phyloP scores from a whole-genome alignment of 1,140 invertebrate species.

The Drosophila burlai region DNA sequence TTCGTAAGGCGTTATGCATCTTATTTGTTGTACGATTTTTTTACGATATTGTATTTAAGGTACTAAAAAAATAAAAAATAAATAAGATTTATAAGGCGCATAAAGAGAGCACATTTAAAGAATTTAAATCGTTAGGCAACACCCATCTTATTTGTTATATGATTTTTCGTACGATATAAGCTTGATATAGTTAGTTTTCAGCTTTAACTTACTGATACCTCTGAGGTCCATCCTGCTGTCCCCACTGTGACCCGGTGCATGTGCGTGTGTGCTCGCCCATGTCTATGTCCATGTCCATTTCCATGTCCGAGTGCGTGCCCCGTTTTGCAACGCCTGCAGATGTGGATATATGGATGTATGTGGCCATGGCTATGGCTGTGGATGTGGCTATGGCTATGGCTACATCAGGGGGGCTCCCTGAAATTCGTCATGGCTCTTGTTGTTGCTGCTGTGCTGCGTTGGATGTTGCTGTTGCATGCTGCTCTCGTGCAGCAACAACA shows the following conservation, averaged over 20 bases:
- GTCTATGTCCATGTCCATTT: constrained; percentile 22
- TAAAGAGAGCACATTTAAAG: too few species aligned
- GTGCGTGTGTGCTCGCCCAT: constrained; percentile 21
- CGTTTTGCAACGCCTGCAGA: constrained; percentile 78
- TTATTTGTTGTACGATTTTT: neutral
- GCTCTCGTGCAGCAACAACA: constrained; percentile 28
- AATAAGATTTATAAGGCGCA: too few species aligned
- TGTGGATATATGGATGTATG: constrained; percentile 46
- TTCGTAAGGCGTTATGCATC: neutral
- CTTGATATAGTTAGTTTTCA: too few species aligned
- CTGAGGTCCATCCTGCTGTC: neutral
- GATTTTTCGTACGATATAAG: neutral
- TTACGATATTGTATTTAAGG: neutral
- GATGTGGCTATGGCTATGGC: constrained; percentile 12
- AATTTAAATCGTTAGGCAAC: too few species aligned
- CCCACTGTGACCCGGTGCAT: neutral
- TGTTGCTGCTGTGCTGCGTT: constrained; percentile 10
- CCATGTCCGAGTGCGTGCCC: constrained; percentile 54
- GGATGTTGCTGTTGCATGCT: constrained; percentile 32
- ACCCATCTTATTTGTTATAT: too few species aligned
- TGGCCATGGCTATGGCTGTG: constrained; percentile 19
- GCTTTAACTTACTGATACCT: too few species aligned
- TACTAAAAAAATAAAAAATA: too few species aligned
- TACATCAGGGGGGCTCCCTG: neutral
- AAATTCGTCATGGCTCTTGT: constrained; percentile 69